Conservation (phyloP, 1,140 invertebrate genomes). For the Sitobion miscanthi region DNA sequence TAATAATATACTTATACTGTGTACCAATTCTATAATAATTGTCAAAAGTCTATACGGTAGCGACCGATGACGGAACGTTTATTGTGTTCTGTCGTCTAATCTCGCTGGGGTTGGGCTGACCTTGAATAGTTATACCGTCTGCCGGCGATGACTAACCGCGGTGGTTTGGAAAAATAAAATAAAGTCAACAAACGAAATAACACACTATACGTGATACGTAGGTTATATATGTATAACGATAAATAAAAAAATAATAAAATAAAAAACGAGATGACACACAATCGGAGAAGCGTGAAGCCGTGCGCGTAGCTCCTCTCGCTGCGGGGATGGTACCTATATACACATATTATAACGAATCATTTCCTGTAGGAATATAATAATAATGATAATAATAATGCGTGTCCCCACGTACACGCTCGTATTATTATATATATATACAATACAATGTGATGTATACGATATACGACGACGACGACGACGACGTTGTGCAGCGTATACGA, state of each 20-base stretch:
- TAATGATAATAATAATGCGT: neutral
- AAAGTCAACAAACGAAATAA: neutral
- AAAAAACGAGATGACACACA: neutral
- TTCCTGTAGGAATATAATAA: slow-evolving; percentile 33
- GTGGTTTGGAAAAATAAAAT: neutral
- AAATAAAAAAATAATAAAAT: neutral
- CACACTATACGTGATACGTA: neutral
- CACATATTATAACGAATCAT: slow-evolving; percentile 26
- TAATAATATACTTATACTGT: neutral
- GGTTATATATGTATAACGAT: neutral
- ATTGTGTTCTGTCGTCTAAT: slow-evolving; percentile 17
- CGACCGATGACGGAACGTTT: neutral
- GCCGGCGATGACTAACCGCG: neutral
- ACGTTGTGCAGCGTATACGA: neutral
- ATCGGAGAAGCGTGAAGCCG: slow-evolving; percentile 26
- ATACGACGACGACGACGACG: neutral
- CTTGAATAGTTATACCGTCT: neutral
- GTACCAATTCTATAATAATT: neutral
- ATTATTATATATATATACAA: too few relatives aligned
- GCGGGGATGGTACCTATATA: neutral
- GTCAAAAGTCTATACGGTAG: neutral
- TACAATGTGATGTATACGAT: neutral
- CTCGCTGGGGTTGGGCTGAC: slow-evolving; percentile 13
- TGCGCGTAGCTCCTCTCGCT: neutral
- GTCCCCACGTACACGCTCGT: neutral